phyloP scores from a whole-genome alignment of 2,113 vertebrate species.

The Rattus rattus region DNA sequence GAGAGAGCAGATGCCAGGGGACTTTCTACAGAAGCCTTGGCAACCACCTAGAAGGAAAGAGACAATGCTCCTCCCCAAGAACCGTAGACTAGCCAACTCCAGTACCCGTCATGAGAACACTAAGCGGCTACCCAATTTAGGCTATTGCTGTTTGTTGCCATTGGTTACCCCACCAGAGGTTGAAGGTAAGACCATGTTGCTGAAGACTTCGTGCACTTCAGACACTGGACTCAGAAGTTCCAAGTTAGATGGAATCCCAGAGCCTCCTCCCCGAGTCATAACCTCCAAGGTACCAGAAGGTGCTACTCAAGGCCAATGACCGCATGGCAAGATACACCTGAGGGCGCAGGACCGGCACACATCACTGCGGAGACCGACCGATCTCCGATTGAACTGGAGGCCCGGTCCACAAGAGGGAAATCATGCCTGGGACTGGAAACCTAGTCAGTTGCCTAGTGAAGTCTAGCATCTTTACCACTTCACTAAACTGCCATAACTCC shows the following conservation, averaged over 20 bases:
- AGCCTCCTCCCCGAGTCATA: background rate
- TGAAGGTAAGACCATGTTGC: background rate
- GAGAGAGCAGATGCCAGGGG: background rate
- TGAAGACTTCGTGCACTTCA: background rate
- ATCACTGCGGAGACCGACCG: background rate
- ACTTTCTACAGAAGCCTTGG: background rate
- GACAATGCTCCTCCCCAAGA: background rate
- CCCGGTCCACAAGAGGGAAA: background rate
- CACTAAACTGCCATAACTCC: background rate
- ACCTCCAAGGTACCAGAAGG: background rate
- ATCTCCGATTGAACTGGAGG: background rate
- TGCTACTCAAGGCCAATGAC: background rate
- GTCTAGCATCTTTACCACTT: background rate
- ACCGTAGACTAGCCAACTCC: too few species aligned
- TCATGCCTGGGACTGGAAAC: background rate
- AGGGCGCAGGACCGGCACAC: background rate
- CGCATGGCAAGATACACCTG: background rate
- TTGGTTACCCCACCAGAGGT: background rate
- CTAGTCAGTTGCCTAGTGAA: background rate
- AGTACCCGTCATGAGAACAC: too few species aligned
- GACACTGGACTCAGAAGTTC: background rate
- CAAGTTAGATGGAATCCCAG: background rate
- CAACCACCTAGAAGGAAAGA: background rate
- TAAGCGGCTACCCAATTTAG: background rate
- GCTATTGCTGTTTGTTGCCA: background rate